phyloP scores from a whole-genome alignment of 2,113 vertebrate genomes.

The Lophochroa leadbeateri region DNA sequence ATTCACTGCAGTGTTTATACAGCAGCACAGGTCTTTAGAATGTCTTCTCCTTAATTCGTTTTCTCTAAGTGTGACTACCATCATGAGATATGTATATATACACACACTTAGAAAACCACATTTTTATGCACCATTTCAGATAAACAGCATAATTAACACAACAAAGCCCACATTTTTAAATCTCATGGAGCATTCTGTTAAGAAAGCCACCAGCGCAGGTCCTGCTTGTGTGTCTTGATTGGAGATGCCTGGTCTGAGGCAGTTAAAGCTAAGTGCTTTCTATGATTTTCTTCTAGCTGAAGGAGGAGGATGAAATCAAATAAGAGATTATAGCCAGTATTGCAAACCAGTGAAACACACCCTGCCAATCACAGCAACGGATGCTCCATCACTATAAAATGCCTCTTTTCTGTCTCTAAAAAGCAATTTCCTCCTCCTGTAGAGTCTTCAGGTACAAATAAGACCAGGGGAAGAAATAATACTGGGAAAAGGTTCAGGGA shows the following conservation, averaged over 20 bases:
- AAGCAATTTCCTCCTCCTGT: background rate
- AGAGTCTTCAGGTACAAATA: background rate
- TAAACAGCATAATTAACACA: background rate
- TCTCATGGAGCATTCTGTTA: background rate
- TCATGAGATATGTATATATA: background rate
- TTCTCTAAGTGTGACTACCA: background rate
- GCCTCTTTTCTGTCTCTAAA: background rate
- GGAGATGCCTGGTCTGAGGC: slow-evolving; percentile 15
- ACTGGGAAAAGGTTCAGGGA: background rate
- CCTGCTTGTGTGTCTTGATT: background rate
- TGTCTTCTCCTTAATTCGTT: background rate
- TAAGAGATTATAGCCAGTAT: background rate
- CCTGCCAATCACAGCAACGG: background rate
- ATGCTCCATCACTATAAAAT: background rate
- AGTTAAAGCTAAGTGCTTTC: slow-evolving; percentile 6
- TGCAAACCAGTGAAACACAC: background rate
- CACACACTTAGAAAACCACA: background rate
- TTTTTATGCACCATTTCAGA: background rate
- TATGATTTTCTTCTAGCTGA: slow-evolving; percentile 19
- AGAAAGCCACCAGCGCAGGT: background rate
- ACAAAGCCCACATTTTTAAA: background rate
- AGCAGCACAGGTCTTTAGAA: background rate
- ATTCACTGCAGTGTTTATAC: background rate
- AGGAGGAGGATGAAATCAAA: slow-evolving; percentile 31
- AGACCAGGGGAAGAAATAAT: background rate